Evolutionary conservation across 2,797 vertebrate genomes (phyloP), one percentile per base, ranked within the genome.

Genomic region (Sebastes minor): DNA sequence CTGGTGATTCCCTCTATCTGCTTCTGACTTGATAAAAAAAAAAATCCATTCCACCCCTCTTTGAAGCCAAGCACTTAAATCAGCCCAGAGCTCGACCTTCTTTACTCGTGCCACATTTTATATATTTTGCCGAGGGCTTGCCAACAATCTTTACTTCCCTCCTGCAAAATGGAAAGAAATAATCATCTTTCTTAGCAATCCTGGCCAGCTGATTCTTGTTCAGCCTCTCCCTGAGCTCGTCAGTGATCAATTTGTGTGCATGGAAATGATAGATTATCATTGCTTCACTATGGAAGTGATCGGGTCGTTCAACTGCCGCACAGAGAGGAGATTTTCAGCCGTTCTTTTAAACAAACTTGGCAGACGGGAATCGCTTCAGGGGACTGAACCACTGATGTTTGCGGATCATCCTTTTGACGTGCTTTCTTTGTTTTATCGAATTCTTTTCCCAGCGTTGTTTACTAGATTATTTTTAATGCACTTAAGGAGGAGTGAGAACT

Each of bases 401-500:
- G 85, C 86, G 63, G 76, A 53, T 90, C 66, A 68, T 81, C 77
- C 81, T 76, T 53, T 86, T 82, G 23, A 74, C 3, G n/a, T 76
- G 53, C 52, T 86, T 85, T 85, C 69, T 77, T 84, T 85, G 14
- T 86, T 87, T 86, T 64, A 53, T 74, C 2, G 14, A 33, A 4
- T 74, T 53, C 2, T 77, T 80, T 74, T 74, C 69, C 72, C 75
- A 76, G 2, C 16, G 2, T 84, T 77, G 60, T 89, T 89, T 82
- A 74, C 80, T 86, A 87, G 80, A 76, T 75, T 68, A 20, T 81
- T 91, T 90, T 86, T 83, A 91, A 92, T 89, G 87, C 91, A 93
- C 86, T 92, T 85, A n/a, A n/a, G n/a, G 1, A 82, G 8, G 53
- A 68, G 32, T 63, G 66, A 84, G 62, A 83, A 77, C 30, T 65